Conservation (phyloP, 2,888 invertebrate genomes). For the Xestia sexstrigata region DNA sequence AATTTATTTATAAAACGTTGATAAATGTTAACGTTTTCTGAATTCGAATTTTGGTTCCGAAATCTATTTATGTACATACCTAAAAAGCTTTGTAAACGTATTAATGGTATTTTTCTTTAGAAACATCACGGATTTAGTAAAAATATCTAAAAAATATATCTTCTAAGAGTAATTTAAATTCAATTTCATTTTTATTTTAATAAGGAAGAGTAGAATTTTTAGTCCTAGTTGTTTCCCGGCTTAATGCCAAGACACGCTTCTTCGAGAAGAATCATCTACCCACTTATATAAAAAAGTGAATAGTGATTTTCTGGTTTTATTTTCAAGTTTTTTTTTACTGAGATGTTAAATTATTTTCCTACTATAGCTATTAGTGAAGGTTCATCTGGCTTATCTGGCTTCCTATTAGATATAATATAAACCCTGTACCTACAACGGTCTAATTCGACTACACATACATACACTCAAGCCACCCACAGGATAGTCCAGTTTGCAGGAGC, state of each 20-base stretch:
- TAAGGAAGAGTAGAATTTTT: slow-evolving; percentile 27
- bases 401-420: background rate
- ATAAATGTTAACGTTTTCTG: slow-evolving; percentile 18
- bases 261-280: slow-evolving; percentile 12
- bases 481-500: too few species aligned
- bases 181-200: slow-evolving; percentile 29
- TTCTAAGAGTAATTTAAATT: slow-evolving; percentile 37
- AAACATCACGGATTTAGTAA: background rate
- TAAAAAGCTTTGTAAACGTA: slow-evolving; percentile 17
- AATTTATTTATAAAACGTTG: slow-evolving; percentile 2
- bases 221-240: slow-evolving; percentile 19
- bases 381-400: background rate
- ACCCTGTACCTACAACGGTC: background rate
- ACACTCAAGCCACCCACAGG: too few species aligned
- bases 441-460: too few species aligned
- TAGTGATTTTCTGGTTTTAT: background rate
- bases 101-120: slow-evolving; percentile 13
- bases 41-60: slow-evolving; percentile 10
- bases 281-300: slow-evolving; percentile 9
- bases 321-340: background rate
- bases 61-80: slow-evolving; percentile 20
- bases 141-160: background rate
- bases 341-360: background rate
- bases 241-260: slow-evolving; percentile 47
- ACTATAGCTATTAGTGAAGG: background rate